Percentiles rank a stretch among this genome's conserved stretches.
Conservation (phyloP, 2,797 vertebrate genomes). For the Odontamblyopus rebecca region DNA sequence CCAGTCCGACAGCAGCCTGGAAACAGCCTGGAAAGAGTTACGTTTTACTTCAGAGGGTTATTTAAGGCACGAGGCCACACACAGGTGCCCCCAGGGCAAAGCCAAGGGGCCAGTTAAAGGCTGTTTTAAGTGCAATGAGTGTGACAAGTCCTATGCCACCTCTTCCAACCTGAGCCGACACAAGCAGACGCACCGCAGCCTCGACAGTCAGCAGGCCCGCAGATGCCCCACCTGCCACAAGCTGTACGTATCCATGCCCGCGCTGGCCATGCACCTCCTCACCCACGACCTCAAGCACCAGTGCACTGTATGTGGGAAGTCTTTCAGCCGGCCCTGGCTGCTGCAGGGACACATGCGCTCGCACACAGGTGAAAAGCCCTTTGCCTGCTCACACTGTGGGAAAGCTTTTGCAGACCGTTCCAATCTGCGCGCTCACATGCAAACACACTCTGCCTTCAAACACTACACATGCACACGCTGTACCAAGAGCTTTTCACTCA, state of each 20-base stretch:
- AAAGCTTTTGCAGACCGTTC: slow-evolving; percentile 92
- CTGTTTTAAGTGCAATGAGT: slow-evolving; percentile 54
- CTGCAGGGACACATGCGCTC: slow-evolving; percentile 92
- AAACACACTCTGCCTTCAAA: slow-evolving; percentile 91
- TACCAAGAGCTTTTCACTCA: slow-evolving; percentile 90
- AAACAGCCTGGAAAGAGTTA: slow-evolving; percentile 12
- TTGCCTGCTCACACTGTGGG: slow-evolving; percentile 89
- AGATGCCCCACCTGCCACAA: slow-evolving; percentile 88
- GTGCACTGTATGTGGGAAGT: slow-evolving; percentile 86
- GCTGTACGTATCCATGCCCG: slow-evolving; percentile 91
- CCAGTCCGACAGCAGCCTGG: slow-evolving; percentile 39
- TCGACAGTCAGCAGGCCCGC: slow-evolving; percentile 65
- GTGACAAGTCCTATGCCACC: slow-evolving; percentile 64
- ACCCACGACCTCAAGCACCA: slow-evolving; percentile 91
- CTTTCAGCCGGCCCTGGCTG: slow-evolving; percentile 90
- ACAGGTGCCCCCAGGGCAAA: slow-evolving; percentile 25
- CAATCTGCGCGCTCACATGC: slow-evolving; percentile 93
- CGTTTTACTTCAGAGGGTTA: slow-evolving; percentile 50
- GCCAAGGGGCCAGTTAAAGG: slow-evolving; percentile 47
- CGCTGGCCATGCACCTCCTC: slow-evolving; percentile 91
- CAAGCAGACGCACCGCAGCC: slow-evolving; percentile 71
- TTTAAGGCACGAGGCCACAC: slow-evolving; percentile 28
- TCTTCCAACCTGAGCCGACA: slow-evolving; percentile 69
- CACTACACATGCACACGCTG: slow-evolving; percentile 89
- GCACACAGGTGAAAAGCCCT: slow-evolving; percentile 90